Conservation (phyloP, 2,113 vertebrate species). For the Cichladusa arquata region DNA sequence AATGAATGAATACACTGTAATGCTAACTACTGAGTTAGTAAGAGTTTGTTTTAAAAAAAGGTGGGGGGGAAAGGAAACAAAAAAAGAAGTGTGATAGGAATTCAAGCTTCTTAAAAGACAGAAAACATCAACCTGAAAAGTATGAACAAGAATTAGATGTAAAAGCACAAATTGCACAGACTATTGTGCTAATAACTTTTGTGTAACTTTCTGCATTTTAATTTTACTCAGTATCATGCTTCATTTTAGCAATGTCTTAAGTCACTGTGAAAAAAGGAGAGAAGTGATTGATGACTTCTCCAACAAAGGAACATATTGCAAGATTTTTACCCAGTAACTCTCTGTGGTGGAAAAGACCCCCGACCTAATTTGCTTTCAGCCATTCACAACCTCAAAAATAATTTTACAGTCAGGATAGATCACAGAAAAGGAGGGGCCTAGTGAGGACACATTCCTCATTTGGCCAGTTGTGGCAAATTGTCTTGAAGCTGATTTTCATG, state of each 20-base stretch:
- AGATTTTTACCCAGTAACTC: not conserved
- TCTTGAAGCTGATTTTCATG: not conserved
- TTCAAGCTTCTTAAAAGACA: not conserved
- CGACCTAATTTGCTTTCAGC: not conserved
- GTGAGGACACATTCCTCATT: not conserved
- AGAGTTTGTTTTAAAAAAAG: not conserved
- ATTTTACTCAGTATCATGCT: not conserved
- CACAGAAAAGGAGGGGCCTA: not conserved
- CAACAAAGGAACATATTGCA: not conserved
- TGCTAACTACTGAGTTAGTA: not conserved
- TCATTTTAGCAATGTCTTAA: not conserved
- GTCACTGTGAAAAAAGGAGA: not conserved
- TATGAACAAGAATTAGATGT: not conserved
- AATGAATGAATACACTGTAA: not conserved
- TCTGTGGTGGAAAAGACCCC: not conserved
- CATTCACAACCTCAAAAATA: not conserved
- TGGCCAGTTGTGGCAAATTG: not conserved
- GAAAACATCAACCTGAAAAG: not conserved
- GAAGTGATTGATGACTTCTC: not conserved
- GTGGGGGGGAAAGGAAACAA: not conserved
- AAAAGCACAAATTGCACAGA: not conserved
- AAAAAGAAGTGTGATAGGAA: not conserved
- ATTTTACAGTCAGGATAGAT: not conserved
- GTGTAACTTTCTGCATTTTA: not conserved
- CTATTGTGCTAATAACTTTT: not conserved